These are phyloP conservation scores for Hippopotamus amphibius DNA, from an alignment of 2,113 vertebrate genomes.

Conservation along the genomic window DNA sequence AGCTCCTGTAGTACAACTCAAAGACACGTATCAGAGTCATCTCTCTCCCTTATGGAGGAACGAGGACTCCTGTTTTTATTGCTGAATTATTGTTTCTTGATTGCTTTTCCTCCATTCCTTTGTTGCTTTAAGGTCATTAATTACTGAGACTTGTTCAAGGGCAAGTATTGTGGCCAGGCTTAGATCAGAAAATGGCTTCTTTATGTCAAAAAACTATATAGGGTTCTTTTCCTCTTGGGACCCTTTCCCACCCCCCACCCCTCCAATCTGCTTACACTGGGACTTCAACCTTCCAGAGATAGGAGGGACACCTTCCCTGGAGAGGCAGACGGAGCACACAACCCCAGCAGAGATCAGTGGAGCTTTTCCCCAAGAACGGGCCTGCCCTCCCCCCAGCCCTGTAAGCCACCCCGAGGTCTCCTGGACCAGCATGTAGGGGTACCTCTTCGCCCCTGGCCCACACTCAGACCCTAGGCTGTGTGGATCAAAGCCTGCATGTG, in stretches of 20 bases:
- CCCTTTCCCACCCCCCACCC: too few species aligned
- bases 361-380: background rate
- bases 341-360: background rate
- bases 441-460: too few species aligned
- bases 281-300: too few species aligned
- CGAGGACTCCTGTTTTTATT: background rate
- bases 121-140: background rate
- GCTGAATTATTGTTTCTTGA: background rate
- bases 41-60: background rate
- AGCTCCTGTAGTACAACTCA: background rate
- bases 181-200: too few species aligned
- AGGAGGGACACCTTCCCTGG: background rate
- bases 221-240: too few species aligned
- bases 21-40: background rate
- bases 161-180: too few species aligned
- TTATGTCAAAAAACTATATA: too few species aligned
- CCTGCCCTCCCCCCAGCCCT: background rate
- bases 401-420: background rate
- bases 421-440: too few species aligned
- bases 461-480: background rate
- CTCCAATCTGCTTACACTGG: too few species aligned
- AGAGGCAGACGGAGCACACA: background rate
- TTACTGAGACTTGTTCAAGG: background rate
- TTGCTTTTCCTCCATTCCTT: background rate
- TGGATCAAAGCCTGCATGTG: too few species aligned